These are phyloP conservation scores for Pseudopodoces humilis DNA, from an alignment of 2,113 vertebrate species.

Conservation along the genomic window DNA sequence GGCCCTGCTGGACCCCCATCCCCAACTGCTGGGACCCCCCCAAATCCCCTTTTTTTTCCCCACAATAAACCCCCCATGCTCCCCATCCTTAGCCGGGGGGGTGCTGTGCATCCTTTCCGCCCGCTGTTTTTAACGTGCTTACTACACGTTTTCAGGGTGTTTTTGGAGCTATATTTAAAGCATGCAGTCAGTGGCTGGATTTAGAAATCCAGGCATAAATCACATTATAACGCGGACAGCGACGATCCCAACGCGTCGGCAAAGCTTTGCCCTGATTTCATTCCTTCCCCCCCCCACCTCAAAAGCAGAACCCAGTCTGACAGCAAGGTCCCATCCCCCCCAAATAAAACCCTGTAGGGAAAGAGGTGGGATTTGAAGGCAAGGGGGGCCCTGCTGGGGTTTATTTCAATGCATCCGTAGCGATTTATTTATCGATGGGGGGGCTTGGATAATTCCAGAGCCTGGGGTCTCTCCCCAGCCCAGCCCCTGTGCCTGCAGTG, in stretches of 20 bases:
- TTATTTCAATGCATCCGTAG: not conserved
- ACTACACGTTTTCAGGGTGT: not conserved
- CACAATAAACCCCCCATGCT: not conserved
- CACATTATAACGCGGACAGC: not conserved
- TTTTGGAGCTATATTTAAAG: constrained; percentile 38
- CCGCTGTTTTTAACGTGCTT: not conserved
- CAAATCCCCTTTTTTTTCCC: not conserved
- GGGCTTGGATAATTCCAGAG: not conserved
- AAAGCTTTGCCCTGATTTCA: not conserved
- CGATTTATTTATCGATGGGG: not conserved
- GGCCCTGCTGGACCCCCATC: not conserved
- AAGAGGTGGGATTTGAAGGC: not conserved
- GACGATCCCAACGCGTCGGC: not conserved
- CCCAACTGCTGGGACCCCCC: not conserved
- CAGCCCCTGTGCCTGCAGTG: not conserved
- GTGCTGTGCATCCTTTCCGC: not conserved
- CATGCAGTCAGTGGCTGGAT: constrained; percentile 1
- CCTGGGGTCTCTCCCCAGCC: not conserved
- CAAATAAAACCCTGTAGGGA: not conserved
- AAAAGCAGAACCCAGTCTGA: not conserved
- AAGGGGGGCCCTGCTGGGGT: not conserved
- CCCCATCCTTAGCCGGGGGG: not conserved
- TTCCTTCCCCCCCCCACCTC: not conserved
- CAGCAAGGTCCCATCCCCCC: not conserved
- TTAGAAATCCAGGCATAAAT: constrained; percentile 40